These are phyloP conservation scores for Pituophis catenifer DNA, from an alignment of 2,113 vertebrate genomes.

Conservation along the genomic window DNA sequence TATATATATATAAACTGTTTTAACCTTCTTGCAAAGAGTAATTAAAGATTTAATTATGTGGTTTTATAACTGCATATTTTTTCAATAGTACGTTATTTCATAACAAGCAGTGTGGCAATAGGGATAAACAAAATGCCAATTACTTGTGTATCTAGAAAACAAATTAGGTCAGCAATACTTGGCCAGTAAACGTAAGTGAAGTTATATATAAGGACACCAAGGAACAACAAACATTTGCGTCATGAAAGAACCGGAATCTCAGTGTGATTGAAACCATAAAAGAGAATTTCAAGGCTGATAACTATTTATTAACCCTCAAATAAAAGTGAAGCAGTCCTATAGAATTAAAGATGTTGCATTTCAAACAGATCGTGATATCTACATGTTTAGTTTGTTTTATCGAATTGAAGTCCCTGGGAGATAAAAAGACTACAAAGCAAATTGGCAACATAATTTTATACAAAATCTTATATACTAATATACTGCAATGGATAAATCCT, in stretches of 20 bases:
- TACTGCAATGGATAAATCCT: neutral
- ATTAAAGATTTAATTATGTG: neutral
- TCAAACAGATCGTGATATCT: neutral
- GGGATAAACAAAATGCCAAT: neutral
- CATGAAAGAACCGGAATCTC: neutral
- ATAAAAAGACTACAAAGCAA: neutral
- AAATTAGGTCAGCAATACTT: conserved; percentile 10
- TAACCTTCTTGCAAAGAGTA: neutral
- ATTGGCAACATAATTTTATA: neutral
- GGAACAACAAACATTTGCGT: neutral
- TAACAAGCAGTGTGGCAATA: neutral
- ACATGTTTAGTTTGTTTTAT: neutral
- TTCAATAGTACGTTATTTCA: neutral
- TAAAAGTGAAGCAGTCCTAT: neutral
- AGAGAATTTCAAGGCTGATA: neutral
- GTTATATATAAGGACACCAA: neutral
- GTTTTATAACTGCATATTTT: neutral
- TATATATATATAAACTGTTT: too few relatives aligned
- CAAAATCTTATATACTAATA: neutral
- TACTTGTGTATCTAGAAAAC: neutral
- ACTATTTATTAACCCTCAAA: neutral
- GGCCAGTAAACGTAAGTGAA: neutral
- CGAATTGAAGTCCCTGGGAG: neutral
- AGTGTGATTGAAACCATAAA: neutral
- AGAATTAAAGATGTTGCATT: neutral